phyloP scores from a whole-genome alignment of 1,140 invertebrate genomes.

The Adelges cooleyi region DNA sequence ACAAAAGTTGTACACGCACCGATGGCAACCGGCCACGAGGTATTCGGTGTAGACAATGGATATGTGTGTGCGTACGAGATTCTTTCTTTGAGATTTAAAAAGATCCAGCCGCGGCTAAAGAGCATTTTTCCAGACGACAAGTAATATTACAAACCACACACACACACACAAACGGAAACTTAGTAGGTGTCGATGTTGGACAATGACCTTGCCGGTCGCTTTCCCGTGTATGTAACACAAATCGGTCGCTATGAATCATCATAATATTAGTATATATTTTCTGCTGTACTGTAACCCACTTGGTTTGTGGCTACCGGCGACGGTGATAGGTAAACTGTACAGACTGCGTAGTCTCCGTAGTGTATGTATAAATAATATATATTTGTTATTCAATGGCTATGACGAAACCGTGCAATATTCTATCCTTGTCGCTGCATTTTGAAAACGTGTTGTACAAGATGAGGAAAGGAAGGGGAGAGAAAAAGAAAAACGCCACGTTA shows the following conservation, averaged over 20 bases:
- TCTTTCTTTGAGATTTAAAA: background rate
- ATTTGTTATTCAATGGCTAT: too few relatives aligned
- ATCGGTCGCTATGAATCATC: constrained; percentile 12
- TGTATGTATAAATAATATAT: too few relatives aligned
- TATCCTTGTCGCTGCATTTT: too few relatives aligned
- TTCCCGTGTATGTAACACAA: constrained; percentile 21
- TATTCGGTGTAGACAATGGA: background rate
- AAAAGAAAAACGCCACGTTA: too few relatives aligned
- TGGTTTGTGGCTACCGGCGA: too few relatives aligned
- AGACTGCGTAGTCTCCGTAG: background rate
- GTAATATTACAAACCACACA: background rate
- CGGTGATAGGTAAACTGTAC: constrained; percentile 2
- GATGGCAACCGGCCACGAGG: too few relatives aligned
- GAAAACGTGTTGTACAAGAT: too few relatives aligned
- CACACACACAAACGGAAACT: background rate
- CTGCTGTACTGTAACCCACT: background rate
- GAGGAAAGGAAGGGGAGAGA: too few relatives aligned
- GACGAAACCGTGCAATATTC: too few relatives aligned
- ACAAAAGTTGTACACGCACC: too few relatives aligned
- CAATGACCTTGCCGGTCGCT: constrained; percentile 24
- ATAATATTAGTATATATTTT: too few relatives aligned
- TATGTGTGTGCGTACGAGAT: background rate
- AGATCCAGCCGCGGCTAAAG: background rate
- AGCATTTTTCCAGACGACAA: constrained; percentile 12
- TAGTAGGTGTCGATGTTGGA: constrained; percentile 23